These are phyloP conservation scores for Tiliacea aurago DNA, from an alignment of 2,888 invertebrate genomes.

Conservation along the genomic window DNA sequence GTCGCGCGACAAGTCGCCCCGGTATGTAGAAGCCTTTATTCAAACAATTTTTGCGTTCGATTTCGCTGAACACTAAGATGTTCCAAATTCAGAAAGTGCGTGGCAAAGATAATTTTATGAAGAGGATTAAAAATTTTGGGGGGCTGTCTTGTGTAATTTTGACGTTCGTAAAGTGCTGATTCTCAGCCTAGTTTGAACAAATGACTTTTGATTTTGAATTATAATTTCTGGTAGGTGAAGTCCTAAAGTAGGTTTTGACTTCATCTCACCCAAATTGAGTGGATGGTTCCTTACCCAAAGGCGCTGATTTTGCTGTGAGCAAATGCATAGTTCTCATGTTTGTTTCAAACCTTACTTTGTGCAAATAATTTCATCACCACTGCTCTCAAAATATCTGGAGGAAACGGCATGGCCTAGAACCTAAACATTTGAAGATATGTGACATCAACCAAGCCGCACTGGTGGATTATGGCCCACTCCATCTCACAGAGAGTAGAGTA, in stretches of 20 bases:
- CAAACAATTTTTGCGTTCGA: not conserved
- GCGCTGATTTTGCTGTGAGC: not conserved
- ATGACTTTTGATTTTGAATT: not conserved
- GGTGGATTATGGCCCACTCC: not conserved
- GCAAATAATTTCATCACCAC: not conserved
- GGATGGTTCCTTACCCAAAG: too few relatives aligned
- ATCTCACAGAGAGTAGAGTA: not conserved
- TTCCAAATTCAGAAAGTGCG: too few relatives aligned
- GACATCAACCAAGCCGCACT: not conserved
- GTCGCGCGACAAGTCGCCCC: too few relatives aligned
- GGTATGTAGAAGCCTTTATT: too few relatives aligned
- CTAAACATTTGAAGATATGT: not conserved
- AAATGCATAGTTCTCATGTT: not conserved
- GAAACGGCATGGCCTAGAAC: not conserved
- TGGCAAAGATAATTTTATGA: too few relatives aligned
- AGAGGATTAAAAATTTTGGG: too few relatives aligned
- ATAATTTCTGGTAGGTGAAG: not conserved
- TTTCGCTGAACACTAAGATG: too few relatives aligned
- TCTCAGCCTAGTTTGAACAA: too few relatives aligned
- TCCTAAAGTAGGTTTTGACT: too few relatives aligned
- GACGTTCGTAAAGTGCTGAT: too few relatives aligned
- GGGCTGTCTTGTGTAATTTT: too few relatives aligned
- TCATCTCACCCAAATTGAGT: too few relatives aligned
- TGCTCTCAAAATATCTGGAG: not conserved
- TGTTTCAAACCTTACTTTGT: not conserved